Percentiles rank a stretch among this genome's conserved stretches.
Conservation (phyloP, 1,140 invertebrate genomes). For the Cyphomyrmex costatus region DNA sequence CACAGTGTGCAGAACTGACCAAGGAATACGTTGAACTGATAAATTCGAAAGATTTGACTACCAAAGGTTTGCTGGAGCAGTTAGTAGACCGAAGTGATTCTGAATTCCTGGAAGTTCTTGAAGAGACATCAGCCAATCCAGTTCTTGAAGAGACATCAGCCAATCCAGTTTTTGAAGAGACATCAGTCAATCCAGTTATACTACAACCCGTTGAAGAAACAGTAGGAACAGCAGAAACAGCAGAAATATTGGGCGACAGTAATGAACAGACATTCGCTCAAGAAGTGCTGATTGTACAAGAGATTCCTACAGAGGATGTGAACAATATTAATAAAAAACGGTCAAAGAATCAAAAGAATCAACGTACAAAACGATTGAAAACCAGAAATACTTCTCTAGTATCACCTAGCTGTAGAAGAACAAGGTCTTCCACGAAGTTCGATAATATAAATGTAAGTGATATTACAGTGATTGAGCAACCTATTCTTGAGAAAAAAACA, state of each 20-base stretch:
- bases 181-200: too few relatives aligned
- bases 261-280: constrained; percentile 21
- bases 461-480: too few relatives aligned
- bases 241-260: constrained; percentile 51
- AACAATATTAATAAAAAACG: constrained; percentile 79
- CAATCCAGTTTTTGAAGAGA: too few relatives aligned
- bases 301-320: constrained; percentile 65
- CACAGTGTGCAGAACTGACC: constrained; percentile 80
- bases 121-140: constrained; percentile 77
- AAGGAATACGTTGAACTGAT: constrained; percentile 84
- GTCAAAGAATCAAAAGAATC: constrained; percentile 83
- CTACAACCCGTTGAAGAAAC: too few relatives aligned
- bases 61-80: constrained; percentile 83
- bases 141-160: too few relatives aligned
- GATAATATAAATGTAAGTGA: constrained; percentile 7
- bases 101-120: constrained; percentile 83
- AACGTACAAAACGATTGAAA: constrained; percentile 77
- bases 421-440: constrained; percentile 19
- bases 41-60: constrained; percentile 77
- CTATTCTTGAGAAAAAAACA: too few relatives aligned
- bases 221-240: too few relatives aligned
- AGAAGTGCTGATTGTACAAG: constrained; percentile 18
- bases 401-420: constrained; percentile 23
- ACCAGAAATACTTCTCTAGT: not conserved
- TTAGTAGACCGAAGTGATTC: constrained; percentile 83